phyloP scores from a whole-genome alignment of 2,888 invertebrate species.

The Salpingus planirostris region DNA sequence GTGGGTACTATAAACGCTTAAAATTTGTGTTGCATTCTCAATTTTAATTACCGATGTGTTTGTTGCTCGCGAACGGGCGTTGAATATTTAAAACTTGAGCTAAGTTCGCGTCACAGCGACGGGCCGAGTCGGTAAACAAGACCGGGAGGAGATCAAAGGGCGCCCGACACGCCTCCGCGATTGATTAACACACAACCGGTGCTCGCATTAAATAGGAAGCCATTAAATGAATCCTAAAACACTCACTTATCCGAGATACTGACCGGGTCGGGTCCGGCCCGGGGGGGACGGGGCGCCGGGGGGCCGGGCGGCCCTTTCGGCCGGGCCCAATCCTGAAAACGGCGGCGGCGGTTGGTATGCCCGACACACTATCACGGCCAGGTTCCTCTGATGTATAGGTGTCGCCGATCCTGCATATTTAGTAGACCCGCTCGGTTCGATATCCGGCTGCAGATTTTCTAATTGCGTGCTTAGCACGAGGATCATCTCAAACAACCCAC shows the following conservation, averaged over 20 bases:
- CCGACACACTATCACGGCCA: slow-evolving; percentile 25
- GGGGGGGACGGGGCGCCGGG: no score
- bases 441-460: slow-evolving; percentile 24
- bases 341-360: slow-evolving; percentile 32
- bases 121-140: slow-evolving; percentile 23
- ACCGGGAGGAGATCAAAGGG: slow-evolving; percentile 32
- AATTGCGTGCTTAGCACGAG: slow-evolving; percentile 21
- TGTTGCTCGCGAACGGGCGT: slow-evolving; percentile 26
- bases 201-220: slow-evolving; percentile 23
- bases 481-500: slow-evolving; percentile 14
- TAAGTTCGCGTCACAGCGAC: slow-evolving; percentile 25
- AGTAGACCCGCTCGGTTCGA: slow-evolving; percentile 27
- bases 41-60: slow-evolving; percentile 36
- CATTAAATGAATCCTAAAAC: slow-evolving; percentile 29
- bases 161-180: slow-evolving; percentile 24
- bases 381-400: slow-evolving; percentile 36
- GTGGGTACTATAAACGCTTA: slow-evolving; percentile 16
- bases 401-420: slow-evolving; percentile 38
- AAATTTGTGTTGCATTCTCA: slow-evolving; percentile 20
- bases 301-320: slow-evolving; percentile 4
- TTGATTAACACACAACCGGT: slow-evolving; percentile 32
- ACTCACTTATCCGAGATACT: slow-evolving; percentile 19
- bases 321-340: slow-evolving; percentile 10
- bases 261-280: slow-evolving; percentile 11
- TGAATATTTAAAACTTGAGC: slow-evolving; percentile 37